Conservation (phyloP, 2,797 vertebrate genomes). For the Microctenopoma stevenorrisi region DNA sequence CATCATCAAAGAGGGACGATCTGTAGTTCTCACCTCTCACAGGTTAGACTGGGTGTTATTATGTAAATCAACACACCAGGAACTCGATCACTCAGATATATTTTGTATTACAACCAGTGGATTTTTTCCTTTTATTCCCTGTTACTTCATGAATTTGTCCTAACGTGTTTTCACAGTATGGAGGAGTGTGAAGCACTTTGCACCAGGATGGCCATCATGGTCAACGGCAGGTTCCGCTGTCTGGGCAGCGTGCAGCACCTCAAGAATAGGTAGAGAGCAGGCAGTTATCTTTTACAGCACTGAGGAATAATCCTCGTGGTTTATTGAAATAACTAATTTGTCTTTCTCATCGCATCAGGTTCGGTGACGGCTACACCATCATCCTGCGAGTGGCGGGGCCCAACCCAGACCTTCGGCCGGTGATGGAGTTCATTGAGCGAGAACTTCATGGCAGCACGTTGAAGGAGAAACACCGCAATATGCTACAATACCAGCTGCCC, state of each 20-base stretch:
- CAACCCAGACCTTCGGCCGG: constrained; percentile 89
- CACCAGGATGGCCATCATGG: constrained; percentile 98
- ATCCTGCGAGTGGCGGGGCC: constrained; percentile 92
- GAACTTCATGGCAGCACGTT: constrained; percentile 93
- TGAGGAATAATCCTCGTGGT: too few relatives aligned
- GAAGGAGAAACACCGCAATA: constrained; percentile 96
- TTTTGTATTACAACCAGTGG: neutral
- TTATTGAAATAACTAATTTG: neutral
- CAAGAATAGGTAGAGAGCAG: constrained; percentile 89
- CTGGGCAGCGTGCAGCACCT: constrained; percentile 96
- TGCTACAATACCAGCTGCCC: constrained; percentile 96
- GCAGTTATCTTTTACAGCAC: neutral
- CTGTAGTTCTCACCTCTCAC: constrained; percentile 97
- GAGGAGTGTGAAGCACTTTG: constrained; percentile 98
- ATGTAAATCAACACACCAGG: neutral
- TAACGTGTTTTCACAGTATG: constrained; percentile 84
- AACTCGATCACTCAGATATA: neutral
- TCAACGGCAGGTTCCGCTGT: constrained; percentile 96
- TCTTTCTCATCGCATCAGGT: constrained; percentile 77
- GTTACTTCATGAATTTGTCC: neutral
- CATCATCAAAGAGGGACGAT: constrained; percentile 96
- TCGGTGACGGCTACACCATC: constrained; percentile 97
- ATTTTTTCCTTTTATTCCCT: neutral
- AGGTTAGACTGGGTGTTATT: constrained; percentile 78
- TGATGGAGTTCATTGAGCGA: constrained; percentile 91